Evolutionary conservation across 2,113 vertebrate species (phyloP), one percentile per base, ranked within the genome.

Genomic region (Burhinus oedicnemus): DNA sequence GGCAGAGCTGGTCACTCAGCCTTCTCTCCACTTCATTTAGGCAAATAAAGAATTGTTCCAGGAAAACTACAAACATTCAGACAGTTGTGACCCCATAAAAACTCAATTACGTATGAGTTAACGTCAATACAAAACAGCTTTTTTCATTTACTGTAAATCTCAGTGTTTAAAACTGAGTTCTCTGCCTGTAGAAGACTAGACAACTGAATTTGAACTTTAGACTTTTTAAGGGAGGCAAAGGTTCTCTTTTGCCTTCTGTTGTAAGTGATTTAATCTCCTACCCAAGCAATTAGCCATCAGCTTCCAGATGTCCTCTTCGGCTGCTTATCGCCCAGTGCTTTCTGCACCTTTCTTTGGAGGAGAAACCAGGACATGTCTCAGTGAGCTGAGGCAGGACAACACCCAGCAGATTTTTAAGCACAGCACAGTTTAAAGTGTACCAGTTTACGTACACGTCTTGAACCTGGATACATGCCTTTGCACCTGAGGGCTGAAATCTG

Each of bases 31-130:
- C 91, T 93, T 90, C 87, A 88, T 95, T 96, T 83, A 95, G 71
- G 91, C 97, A 97, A 97, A 92, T 91, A 83, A 86, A 96, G 82
- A 91, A 86, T 72, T 66, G 71, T 96, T 95, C 96, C 94, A 91
- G 87, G 95, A 96, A 94, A 90, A 93, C 81, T 88, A 94, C 87
- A 91, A 96, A 89, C 83, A 93, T 76, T 74, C 94, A 95, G 84
- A 62, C 87, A 93, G 87, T 97, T 95, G 90, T 86, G 95, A 97
- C 93, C 95, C 95, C 91, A 94, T 97, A 97, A 97, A 97, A 96
- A 95, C 85, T 93, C 89, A 96, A 90, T 96, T 97, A 95, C 93
- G 79, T 94, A 93, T 52, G 93, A 95, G 93, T 95, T 95, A 97
- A 96, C 87, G 82, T 97, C 96, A 96, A 81, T 93, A 96, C 91